These are phyloP conservation scores for Gambelia wislizenii DNA, from an alignment of 2,797 vertebrate genomes.

Conservation along the genomic window DNA sequence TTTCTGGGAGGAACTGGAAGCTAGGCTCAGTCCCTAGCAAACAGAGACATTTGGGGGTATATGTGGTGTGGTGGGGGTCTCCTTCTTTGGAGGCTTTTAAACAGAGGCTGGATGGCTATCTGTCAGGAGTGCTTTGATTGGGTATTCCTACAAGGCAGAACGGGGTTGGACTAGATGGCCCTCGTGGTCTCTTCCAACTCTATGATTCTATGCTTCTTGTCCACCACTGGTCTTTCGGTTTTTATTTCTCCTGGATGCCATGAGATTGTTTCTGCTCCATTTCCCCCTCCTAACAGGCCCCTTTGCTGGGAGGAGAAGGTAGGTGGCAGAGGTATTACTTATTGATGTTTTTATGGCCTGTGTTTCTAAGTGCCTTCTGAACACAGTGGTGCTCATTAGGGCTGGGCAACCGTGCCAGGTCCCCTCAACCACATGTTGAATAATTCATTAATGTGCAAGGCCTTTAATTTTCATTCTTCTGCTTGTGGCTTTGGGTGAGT, in stretches of 20 bases:
- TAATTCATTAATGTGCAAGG: conserved; percentile 56
- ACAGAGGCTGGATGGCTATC: too few species aligned
- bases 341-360: conserved; percentile 35
- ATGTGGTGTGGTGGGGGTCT: too few species aligned
- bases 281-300: neutral
- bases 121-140: too few species aligned
- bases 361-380: conserved; percentile 1
- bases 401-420: neutral
- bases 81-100: too few species aligned
- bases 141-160: too few species aligned
- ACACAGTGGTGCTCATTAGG: conserved; percentile 20
- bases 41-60: too few species aligned
- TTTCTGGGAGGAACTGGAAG: too few species aligned
- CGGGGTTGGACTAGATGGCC: too few species aligned
- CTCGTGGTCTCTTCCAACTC: too few species aligned
- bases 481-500: neutral
- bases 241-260: neutral
- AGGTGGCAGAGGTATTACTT: neutral
- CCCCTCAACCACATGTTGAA: conserved; percentile 52
- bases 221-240: too few species aligned
- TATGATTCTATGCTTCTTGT: too few species aligned
- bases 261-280: neutral
- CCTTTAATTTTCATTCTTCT: neutral
- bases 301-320: neutral
- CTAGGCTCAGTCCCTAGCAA: too few species aligned